Evolutionary conservation across 2,113 vertebrate genomes (phyloP), one percentile per base, ranked within the genome.

Genomic region (Helogale parvula): DNA sequence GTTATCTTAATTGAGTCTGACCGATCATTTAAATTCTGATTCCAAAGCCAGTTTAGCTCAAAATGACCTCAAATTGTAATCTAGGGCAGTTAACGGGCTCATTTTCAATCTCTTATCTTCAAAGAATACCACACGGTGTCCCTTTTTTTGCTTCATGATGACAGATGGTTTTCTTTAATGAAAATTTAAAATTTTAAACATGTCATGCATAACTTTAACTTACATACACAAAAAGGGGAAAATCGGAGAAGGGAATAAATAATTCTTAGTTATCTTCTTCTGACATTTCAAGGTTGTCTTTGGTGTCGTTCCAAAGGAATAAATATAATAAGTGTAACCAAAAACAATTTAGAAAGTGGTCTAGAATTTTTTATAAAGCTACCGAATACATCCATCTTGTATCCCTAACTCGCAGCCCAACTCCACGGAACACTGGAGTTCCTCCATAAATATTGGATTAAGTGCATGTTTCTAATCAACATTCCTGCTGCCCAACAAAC

Each of bases 21-120:
- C 90, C 47, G 16, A 93, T 83, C 81, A 97, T 97, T 98, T 94
- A 90, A 97, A 97, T 93, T 96, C 97, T 96, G 90, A 97, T 97
- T 97, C 93, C 90, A 96, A 96, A 97, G 54, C 81, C 97, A 97
- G 94, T 57, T 96, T 97, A 96, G 88, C 77, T 95, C 94, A 68
- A 96, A 98, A 97, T 85, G 79, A 97, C 94, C 90, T 96, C 94
- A 92, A 97, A 95, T 47, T 2, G 15, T 81, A 94, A 87, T 80
- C 77, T 90, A 81, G 92, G 93, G 63, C 93, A 96, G 94, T 90
- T 96, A 96, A 91, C n/a, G 0, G 60, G 93, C 52, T 96, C 92
- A 86, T 68, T 97, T 96, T 88, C 95, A 74, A 69, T 89, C 47
- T 94, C 68, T 85, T 94, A 85, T 96, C 95, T 90, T 93, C 96